phyloP scores from a whole-genome alignment of 2,888 invertebrate species.

The Pandemis cinnamomeana region DNA sequence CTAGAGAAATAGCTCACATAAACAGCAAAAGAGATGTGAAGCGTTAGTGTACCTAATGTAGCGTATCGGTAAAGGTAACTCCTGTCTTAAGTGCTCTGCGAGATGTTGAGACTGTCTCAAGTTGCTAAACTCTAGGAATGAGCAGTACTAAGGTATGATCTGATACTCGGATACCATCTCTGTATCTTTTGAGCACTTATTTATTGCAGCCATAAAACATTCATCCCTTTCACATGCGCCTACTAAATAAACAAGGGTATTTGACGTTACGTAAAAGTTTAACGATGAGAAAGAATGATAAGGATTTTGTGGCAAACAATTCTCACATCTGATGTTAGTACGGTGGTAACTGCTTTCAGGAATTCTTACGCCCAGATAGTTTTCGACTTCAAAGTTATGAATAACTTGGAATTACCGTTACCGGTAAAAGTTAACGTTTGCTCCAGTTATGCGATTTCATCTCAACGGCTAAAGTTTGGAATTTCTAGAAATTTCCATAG shows the following conservation, averaged over 20 bases:
- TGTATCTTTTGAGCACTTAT: no score
- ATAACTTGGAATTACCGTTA: slow-evolving; percentile 42
- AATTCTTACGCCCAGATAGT: slow-evolving; percentile 36
- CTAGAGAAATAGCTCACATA: no score
- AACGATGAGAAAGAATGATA: no score
- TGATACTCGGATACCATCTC: background rate
- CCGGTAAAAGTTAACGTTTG: slow-evolving; percentile 34
- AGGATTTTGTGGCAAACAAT: slow-evolving; percentile 5
- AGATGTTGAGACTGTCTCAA: background rate
- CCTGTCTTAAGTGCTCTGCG: no score
- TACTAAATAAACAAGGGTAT: no score
- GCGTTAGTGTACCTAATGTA: no score
- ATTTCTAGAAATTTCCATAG: slow-evolving; percentile 3
- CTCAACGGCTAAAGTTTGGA: slow-evolving; percentile 30
- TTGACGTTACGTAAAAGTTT: no score
- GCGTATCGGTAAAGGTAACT: no score
- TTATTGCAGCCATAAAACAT: no score
- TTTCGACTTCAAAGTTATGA: slow-evolving; percentile 39
- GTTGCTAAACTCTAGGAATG: slow-evolving; percentile 22
- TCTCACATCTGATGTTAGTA: slow-evolving; percentile 21
- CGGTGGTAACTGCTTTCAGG: slow-evolving; percentile 31
- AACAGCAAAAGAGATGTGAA: no score
- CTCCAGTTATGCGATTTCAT: slow-evolving; percentile 33
- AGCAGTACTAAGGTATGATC: background rate
- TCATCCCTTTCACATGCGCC: no score